A percentile compares a stretch with the other conserved stretches of the same genome.
Conservation (phyloP, 2,113 vertebrate genomes). For the Ameiurus melas region DNA sequence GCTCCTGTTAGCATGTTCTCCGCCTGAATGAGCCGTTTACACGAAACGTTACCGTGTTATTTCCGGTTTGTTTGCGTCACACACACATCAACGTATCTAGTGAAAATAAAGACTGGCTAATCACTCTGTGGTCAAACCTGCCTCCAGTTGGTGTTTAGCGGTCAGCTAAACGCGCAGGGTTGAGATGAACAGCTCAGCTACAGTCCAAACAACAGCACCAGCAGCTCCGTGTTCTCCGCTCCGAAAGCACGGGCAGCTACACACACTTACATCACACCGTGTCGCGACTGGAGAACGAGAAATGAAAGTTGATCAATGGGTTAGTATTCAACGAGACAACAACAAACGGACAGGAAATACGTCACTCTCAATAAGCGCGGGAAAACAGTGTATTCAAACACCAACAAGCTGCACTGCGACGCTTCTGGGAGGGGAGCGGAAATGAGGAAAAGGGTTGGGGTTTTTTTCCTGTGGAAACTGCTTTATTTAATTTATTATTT, state of each 20-base stretch:
- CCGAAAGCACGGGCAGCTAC: background rate
- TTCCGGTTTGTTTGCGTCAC: background rate
- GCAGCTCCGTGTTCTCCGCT: constrained; percentile 5
- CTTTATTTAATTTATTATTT: no score
- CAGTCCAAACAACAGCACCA: background rate
- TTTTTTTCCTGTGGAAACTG: no score
- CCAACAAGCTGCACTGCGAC: background rate
- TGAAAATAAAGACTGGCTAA: background rate
- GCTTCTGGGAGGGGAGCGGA: no score
- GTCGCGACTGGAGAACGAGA: no score
- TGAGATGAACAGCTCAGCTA: background rate
- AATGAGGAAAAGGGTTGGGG: background rate
- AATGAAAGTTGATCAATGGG: background rate
- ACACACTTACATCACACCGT: background rate
- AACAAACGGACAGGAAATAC: constrained; percentile 42
- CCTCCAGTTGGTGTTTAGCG: constrained; percentile 12
- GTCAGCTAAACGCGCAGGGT: background rate
- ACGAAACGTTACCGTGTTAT: background rate
- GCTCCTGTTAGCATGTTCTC: no score
- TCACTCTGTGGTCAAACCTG: constrained; percentile 24
- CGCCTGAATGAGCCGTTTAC: no score
- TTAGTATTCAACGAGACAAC: background rate
- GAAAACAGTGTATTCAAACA: constrained; percentile 38
- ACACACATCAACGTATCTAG: background rate
- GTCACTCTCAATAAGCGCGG: constrained; percentile 60